These are phyloP conservation scores for Parnassius smintheus DNA, from an alignment of 2,888 invertebrate genomes.

Conservation along the genomic window DNA sequence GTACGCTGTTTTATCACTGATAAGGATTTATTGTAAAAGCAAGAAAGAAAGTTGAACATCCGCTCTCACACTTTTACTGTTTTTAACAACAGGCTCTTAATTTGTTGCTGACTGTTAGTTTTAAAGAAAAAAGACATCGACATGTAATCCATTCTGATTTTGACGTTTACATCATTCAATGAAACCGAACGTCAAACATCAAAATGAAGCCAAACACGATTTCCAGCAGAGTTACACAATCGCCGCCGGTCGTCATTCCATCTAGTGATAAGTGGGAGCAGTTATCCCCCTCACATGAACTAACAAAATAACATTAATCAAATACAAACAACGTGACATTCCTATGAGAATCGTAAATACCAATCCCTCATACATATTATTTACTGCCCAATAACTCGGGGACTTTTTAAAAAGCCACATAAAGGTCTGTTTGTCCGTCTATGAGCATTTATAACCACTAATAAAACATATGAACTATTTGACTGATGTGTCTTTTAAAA, in stretches of 20 bases:
- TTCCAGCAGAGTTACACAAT: neutral
- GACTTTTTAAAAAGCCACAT: conserved; percentile 24
- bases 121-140: too few relatives aligned
- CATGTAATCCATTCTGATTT: too few relatives aligned
- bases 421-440: conserved; percentile 42
- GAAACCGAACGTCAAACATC: too few relatives aligned
- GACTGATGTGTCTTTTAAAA: conserved; percentile 41
- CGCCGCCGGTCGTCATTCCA: neutral
- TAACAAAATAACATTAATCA: conserved; percentile 14
- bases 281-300: too few relatives aligned
- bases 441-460: conserved; percentile 48
- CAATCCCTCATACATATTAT: conserved; percentile 26
- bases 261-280: neutral
- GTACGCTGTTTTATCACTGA: too few relatives aligned
- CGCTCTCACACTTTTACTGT: too few relatives aligned
- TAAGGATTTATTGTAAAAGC: too few relatives aligned
- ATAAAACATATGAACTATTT: conserved; percentile 50
- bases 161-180: too few relatives aligned
- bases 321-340: conserved; percentile 18
- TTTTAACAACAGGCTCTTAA: too few relatives aligned
- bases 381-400: conserved; percentile 28
- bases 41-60: too few relatives aligned
- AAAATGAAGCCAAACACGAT: too few relatives aligned
- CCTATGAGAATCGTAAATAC: conserved; percentile 19
- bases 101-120: too few relatives aligned